A percentile compares a stretch with the other conserved stretches of the same genome.
These are phyloP conservation scores for Monodelphis domestica DNA, from an alignment of 2,797 vertebrate species.

Conservation along the genomic window DNA sequence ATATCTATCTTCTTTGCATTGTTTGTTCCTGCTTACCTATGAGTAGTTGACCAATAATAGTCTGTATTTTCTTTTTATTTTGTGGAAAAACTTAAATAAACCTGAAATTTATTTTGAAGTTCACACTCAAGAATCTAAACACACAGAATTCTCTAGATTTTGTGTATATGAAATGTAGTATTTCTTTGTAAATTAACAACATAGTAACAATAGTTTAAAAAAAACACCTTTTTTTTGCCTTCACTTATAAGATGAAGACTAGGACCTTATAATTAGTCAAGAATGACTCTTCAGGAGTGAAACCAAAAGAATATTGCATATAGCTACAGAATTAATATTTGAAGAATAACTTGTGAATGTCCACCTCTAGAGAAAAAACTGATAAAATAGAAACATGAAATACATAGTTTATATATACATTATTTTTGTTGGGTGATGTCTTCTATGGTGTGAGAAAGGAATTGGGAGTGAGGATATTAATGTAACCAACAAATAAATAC, in stretches of 20 bases:
- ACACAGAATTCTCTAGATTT: neutral
- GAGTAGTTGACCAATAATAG: slow-evolving; percentile 81
- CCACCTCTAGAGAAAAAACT: no score
- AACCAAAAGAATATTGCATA: no score
- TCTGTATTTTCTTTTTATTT: slow-evolving; percentile 70
- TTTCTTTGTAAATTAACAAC: slow-evolving; percentile 35
- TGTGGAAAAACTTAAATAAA: slow-evolving; percentile 23
- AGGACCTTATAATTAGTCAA: neutral
- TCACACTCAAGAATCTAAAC: slow-evolving; percentile 75
- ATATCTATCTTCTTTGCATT: slow-evolving; percentile 82
- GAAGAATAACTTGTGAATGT: no score
- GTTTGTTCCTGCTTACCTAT: slow-evolving; percentile 83
- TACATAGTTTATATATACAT: no score
- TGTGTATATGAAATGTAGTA: neutral
- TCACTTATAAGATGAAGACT: slow-evolving; percentile 35
- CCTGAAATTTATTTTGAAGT: slow-evolving; percentile 51
- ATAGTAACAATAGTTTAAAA: slow-evolving; percentile 31
- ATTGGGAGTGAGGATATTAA: no score
- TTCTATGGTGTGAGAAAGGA: no score
- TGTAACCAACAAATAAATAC: no score
- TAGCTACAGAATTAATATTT: no score
- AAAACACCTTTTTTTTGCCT: slow-evolving; percentile 22
- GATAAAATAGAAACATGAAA: no score
- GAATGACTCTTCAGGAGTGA: neutral
- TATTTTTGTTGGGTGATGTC: no score